Base-by-base conservation (phyloP, 2,888 invertebrate species). In the Mystacides longicornis region DNA sequence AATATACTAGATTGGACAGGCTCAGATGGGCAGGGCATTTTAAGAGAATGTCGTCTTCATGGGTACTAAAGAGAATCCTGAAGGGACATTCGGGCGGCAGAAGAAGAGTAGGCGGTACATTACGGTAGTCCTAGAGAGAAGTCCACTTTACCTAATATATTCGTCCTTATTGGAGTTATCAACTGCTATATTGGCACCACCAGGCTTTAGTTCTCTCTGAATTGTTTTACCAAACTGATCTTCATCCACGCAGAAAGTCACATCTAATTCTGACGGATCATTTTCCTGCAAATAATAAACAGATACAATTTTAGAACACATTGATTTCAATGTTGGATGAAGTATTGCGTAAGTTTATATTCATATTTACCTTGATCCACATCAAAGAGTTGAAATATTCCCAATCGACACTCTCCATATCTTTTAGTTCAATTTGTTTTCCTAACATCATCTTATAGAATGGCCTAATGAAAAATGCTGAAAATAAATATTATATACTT, bases 391-490 rank as follows among this genome's bases (percentile, higher is more conserved):
- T 98, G 73, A 95, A 96, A 73, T 99, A 99, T 74, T 98, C 98
- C 2, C 94, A 89, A 72, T 99, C 99, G 14, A 99, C 98, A 3
- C 95, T 93, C 77, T 99, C 98, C 98, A 99, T 98, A 71, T 99
- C 98, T 68, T 90, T 89, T 49, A 99, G 76, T 66, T 92, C 92
- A 61, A 98, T 98, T 49, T 85, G 74, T 77, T 97, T 97, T 61
- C 87, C 87, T 65, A 99, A 75, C 97, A 99, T 97, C 98, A 99
- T 98, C 78, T 99, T 99, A 78, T 99, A 99, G 77, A 99, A 98
- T 54, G 99, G 98, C 69, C 98, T 88, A 76, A 99, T 98, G 78
- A 99, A 99, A 77, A 98, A 99, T 49, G 96, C 96, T 93, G 73
- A 3, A 77, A 74, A 64, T 52, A 60, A 59, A 57, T 14, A 31